These are phyloP conservation scores for Elysia chlorotica DNA, from an alignment of 1,140 invertebrate genomes.

Conservation along the genomic window DNA sequence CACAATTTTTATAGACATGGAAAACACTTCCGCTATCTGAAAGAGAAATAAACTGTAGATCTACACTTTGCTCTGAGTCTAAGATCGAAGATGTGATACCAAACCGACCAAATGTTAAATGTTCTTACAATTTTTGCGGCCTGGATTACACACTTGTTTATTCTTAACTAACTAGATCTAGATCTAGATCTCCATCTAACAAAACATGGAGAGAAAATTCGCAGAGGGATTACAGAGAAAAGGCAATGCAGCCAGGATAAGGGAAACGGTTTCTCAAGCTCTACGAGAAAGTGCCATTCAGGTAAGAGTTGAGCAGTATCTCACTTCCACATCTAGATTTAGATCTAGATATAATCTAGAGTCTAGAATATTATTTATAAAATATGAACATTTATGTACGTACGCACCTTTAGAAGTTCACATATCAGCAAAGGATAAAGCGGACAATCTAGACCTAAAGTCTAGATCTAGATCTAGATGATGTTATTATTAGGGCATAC, in stretches of 20 bases:
- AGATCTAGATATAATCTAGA: background rate
- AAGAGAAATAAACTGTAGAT: background rate
- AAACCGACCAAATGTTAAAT: background rate
- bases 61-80: too few species aligned
- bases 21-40: background rate
- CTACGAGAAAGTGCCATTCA: slow-evolving; percentile 35
- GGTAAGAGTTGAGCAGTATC: slow-evolving; percentile 23
- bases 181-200: background rate
- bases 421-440: too few species aligned
- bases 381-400: background rate
- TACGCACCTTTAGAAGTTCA: background rate
- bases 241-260: slow-evolving; percentile 36
- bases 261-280: slow-evolving; percentile 32
- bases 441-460: background rate
- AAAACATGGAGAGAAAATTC: slow-evolving; percentile 36
- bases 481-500: background rate
- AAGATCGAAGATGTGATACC: too few species aligned
- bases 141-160: background rate
- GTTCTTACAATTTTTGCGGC: slow-evolving; percentile 8
- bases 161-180: background rate
- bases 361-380: background rate
- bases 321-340: background rate
- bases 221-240: slow-evolving; percentile 29
- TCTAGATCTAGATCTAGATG: background rate
- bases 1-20: too few species aligned